Evolutionary conservation across 2,797 vertebrate genomes (phyloP).

Genomic region (Manis crassicaudata): DNA sequence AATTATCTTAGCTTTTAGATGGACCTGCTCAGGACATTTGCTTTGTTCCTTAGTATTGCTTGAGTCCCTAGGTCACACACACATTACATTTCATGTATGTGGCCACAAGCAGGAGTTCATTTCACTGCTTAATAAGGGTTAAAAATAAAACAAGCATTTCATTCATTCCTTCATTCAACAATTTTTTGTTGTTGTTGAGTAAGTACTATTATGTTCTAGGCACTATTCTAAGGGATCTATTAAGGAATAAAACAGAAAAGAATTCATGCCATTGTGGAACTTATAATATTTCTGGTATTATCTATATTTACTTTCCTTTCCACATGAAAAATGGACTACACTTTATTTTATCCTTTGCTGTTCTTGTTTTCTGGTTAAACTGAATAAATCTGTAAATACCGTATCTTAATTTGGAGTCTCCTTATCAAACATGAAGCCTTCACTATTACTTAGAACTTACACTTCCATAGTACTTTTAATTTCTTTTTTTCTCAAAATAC

Average conservation of each 20-base stretch:
- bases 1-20: background rate
- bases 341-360: background rate
- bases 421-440: background rate
- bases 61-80: background rate
- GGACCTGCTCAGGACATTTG: background rate
- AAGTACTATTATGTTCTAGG: background rate
- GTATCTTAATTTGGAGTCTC: background rate
- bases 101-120: background rate
- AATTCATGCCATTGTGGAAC: background rate
- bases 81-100: background rate
- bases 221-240: background rate
- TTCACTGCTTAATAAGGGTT: background rate
- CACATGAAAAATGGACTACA: background rate
- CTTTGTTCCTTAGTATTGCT: background rate
- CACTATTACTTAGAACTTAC: constrained; percentile 12
- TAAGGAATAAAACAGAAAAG: background rate
- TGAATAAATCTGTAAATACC: background rate
- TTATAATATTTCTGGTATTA: background rate
- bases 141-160: background rate
- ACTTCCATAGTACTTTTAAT: background rate
- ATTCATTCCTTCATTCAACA: constrained; percentile 3
- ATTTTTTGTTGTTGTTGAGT: background rate
- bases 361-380: background rate
- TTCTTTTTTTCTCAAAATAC: no score
- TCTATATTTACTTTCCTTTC: background rate